A percentile compares a stretch with the other conserved stretches of the same genome.
Conservation (phyloP, 2,797 vertebrate species). For the Amblyopsis hoosieri region DNA sequence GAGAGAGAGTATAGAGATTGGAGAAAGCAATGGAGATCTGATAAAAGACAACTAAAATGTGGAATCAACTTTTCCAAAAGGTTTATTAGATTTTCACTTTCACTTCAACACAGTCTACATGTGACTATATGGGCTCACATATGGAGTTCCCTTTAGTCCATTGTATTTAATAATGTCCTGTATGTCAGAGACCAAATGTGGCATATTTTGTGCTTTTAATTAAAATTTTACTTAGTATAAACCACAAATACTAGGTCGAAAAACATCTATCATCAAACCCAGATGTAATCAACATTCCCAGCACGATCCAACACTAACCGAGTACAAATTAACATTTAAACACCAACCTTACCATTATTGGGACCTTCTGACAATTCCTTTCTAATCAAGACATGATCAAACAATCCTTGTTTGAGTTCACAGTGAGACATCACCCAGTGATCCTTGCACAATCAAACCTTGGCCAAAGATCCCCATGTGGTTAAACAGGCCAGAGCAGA, state of each 20-base stretch:
- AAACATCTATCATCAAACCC: slow-evolving; percentile 44
- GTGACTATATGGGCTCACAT: no score
- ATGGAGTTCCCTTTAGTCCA: no score
- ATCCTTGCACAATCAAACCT: slow-evolving; percentile 40
- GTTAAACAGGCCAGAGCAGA: slow-evolving; percentile 56
- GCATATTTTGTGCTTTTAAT: not conserved
- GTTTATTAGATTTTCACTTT: no score
- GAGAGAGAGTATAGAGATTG: not conserved
- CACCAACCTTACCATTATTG: slow-evolving; percentile 36
- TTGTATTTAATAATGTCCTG: no score
- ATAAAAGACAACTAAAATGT: not conserved
- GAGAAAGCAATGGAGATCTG: slow-evolving; percentile 1
- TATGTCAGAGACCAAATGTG: no score
- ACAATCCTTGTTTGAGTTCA: slow-evolving; percentile 18
- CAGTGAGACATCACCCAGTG: slow-evolving; percentile 18
- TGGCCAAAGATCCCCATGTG: slow-evolving; percentile 38
- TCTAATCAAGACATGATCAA: slow-evolving; percentile 56
- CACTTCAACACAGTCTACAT: no score
- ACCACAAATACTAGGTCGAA: slow-evolving; percentile 41
- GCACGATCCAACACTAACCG: slow-evolving; percentile 46
- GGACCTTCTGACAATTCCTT: slow-evolving; percentile 34
- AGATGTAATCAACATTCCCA: slow-evolving; percentile 44
- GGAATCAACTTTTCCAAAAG: not conserved
- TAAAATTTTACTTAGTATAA: slow-evolving; percentile 21
- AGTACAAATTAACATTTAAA: slow-evolving; percentile 64